phyloP scores from a whole-genome alignment of 2,797 vertebrate genomes.

The Mormyrops boulengeri region DNA sequence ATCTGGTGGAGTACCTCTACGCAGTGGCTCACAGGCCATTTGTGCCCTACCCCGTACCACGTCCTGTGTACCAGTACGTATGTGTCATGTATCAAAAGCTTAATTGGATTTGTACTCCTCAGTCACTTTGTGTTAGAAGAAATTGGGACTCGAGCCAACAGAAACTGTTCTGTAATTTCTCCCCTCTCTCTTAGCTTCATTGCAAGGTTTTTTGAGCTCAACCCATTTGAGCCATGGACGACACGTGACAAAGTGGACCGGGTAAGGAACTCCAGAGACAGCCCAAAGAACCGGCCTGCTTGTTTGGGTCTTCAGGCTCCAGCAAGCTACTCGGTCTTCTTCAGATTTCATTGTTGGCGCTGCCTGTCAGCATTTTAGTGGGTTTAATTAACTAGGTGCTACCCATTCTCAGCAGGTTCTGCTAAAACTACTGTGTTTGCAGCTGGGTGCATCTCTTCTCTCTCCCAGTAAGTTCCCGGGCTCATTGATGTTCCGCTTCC shows the following conservation, averaged over 20 bases:
- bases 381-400: background rate
- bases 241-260: constrained; percentile 83
- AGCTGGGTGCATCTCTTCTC: background rate
- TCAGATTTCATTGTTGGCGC: background rate
- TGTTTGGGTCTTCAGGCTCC: background rate
- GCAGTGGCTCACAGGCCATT: constrained; percentile 64
- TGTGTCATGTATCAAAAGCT: background rate
- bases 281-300: background rate
- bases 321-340: background rate
- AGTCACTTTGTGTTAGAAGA: background rate
- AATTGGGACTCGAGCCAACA: background rate
- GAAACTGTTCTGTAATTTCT: background rate
- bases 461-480: background rate
- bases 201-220: constrained; percentile 71
- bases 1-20: constrained; percentile 82
- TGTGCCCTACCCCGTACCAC: constrained; percentile 74
- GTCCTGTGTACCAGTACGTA: constrained; percentile 79
- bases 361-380: background rate
- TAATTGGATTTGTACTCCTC: background rate
- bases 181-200: constrained; percentile 56
- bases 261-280: constrained; percentile 58
- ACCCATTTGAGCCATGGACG: constrained; percentile 83
- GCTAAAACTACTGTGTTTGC: background rate
- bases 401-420: background rate
- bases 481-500: background rate